Evolutionary conservation across 2,113 vertebrate genomes (phyloP).

Genomic region (Channa maculata): DNA sequence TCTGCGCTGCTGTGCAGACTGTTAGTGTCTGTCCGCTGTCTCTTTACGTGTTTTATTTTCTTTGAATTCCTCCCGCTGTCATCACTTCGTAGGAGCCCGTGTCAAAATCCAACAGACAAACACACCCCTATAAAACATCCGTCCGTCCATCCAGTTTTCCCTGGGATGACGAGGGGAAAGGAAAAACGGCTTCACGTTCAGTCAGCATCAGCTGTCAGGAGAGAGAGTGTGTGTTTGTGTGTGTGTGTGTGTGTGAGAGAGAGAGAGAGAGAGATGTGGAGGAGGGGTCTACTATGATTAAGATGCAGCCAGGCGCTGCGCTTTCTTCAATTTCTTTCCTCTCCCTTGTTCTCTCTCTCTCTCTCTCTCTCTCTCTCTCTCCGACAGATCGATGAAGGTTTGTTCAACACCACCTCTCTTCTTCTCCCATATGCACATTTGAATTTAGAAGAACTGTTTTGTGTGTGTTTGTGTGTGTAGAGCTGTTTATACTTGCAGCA

Average conservation of each 20-base stretch:
- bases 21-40: not conserved
- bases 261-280: not conserved
- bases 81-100: not conserved
- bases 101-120: not conserved
- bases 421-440: slow-evolving; percentile 8
- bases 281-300: slow-evolving; percentile 46
- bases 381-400: slow-evolving; percentile 36
- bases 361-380: slow-evolving; percentile 11
- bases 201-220: slow-evolving; percentile 57
- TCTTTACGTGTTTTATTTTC: not conserved
- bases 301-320: slow-evolving; percentile 39
- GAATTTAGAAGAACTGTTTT: not conserved
- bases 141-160: slow-evolving; percentile 24
- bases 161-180: slow-evolving; percentile 36
- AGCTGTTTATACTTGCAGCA: not conserved
- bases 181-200: slow-evolving; percentile 48
- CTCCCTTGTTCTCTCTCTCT: not conserved
- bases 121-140: not conserved
- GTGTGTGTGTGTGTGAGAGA: not conserved
- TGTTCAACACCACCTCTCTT: not conserved
- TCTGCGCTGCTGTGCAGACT: slow-evolving; percentile 17
- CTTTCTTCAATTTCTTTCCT: slow-evolving; percentile 1
- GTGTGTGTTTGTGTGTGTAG: not conserved
- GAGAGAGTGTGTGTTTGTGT: not conserved
- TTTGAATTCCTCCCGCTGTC: slow-evolving; percentile 1